A percentile compares a stretch with the other conserved stretches of the same genome.
Conservation (phyloP, 1,140 invertebrate genomes). For the Eueides isabella region DNA sequence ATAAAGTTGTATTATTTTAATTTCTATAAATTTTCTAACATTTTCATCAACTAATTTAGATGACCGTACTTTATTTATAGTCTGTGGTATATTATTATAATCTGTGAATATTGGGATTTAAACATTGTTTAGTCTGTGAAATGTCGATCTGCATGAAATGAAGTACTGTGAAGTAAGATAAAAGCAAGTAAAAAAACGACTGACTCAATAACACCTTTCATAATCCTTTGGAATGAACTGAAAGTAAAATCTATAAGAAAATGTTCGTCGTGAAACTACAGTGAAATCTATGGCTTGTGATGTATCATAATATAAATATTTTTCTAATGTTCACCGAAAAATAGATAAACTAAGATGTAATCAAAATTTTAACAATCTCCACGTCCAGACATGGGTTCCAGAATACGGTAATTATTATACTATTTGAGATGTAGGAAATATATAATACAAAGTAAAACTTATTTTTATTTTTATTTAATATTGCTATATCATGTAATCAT, state of each 20-base stretch:
- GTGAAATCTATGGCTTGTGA: conserved; percentile 68
- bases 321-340: conserved; percentile 43
- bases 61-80: background rate
- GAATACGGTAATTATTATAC: conserved; percentile 59
- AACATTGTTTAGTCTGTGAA: conserved; percentile 16
- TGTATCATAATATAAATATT: conserved; percentile 57
- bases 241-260: conserved; percentile 49
- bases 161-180: conserved; percentile 27
- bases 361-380: conserved; percentile 59
- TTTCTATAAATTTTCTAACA: no score
- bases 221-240: conserved; percentile 50
- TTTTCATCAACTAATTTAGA: background rate
- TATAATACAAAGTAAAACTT: background rate
- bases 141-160: conserved; percentile 19
- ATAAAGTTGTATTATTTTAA: no score
- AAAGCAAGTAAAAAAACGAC: conserved; percentile 25
- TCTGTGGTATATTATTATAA: background rate
- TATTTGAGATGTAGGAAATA: background rate
- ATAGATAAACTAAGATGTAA: conserved; percentile 59
- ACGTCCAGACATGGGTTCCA: conserved; percentile 76
- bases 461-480: background rate
- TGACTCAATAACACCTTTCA: conserved; percentile 40
- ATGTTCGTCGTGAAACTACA: conserved; percentile 48
- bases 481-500: conserved; percentile 41
- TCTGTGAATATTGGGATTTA: background rate